Evolutionary conservation across 2,797 vertebrate species (phyloP).

Genomic region (Yasuhikotakia modesta): DNA sequence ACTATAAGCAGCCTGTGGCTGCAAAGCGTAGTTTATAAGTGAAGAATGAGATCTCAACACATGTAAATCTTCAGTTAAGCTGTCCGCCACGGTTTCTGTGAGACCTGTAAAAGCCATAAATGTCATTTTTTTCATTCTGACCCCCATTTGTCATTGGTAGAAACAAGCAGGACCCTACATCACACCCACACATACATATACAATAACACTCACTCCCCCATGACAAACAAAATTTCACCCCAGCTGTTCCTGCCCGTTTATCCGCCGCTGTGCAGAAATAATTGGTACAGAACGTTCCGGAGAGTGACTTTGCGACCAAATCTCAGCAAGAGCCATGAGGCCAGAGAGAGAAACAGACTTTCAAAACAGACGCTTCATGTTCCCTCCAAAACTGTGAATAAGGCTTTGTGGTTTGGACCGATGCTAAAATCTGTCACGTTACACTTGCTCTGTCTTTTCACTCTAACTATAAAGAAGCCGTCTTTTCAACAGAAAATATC

Average conservation of each 20-base stretch:
- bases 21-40: background rate
- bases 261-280: constrained; percentile 40
- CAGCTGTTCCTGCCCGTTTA: constrained; percentile 55
- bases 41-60: constrained; percentile 23
- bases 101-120: constrained; percentile 19
- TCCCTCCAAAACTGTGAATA: constrained; percentile 39
- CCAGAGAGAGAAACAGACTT: constrained; percentile 29
- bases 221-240: constrained; percentile 44
- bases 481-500: background rate
- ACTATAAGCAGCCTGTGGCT: constrained; percentile 9
- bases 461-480: background rate
- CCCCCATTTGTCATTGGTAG: constrained; percentile 24
- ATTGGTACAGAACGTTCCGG: constrained; percentile 47
- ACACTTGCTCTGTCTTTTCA: constrained; percentile 11
- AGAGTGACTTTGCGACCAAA: constrained; percentile 35
- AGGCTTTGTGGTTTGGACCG: constrained; percentile 39
- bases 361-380: constrained; percentile 42
- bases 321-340: constrained; percentile 32
- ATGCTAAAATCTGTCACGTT: constrained; percentile 23
- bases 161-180: constrained; percentile 34
- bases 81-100: constrained; percentile 18
- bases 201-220: background rate
- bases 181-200: constrained; percentile 38
- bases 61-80: constrained; percentile 41
- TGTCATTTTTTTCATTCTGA: constrained; percentile 26